Evolutionary conservation across 2,797 vertebrate species (phyloP), one percentile per base, ranked within the genome.

Genomic region (Balearica regulorum): DNA sequence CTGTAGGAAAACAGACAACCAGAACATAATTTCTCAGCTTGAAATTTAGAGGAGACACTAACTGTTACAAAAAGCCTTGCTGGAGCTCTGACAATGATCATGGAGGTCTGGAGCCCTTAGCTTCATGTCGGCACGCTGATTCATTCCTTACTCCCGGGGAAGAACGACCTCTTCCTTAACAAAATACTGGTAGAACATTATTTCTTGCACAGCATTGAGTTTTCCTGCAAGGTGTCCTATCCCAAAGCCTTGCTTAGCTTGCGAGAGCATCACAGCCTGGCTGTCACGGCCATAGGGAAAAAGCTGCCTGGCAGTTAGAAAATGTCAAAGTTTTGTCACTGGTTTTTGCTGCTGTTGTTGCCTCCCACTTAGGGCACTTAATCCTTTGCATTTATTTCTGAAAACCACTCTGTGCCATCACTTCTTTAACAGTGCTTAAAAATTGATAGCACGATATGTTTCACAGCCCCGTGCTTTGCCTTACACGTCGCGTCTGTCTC

Each of bases 1-100:
- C 75, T 75, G 57, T 31, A 90, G 68, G 78, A 89, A 89, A 94
- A 92, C 78, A 96, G 91, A 92, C 78, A 77, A 83, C n/a, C 48
- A 96, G 88, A 93, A 81, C 75, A 83, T 83, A 89, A 95, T 90
- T 95, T 90, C 70, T 87, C 89, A 77, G 70, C 91, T 94, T 94
- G 88, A 94, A 91, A 87, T 90, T 73, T 77, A 93, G 86, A 93
- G 75, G n/a, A 93, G 77, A 90, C 51, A 21, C 43, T 35, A 48
- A 68, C 48, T 61, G 37, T 84, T 73, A 84, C 60, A 89, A 91
- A 94, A 90, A 94, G 43, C 37, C 64, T 53, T 62, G 49, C 26
- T 90, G 89, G 82, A 92, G 28, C 48, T 89, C 69, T 71, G 35
- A 91, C 75, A 93, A 68, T 37, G 26, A 89, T 68, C 71, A n/a